Evolutionary conservation across 37 sponge, comb jelly and placozoan species (phyloP), one percentile per base, ranked within the genome.

Genomic region (Aplysina aerophoba): DNA sequence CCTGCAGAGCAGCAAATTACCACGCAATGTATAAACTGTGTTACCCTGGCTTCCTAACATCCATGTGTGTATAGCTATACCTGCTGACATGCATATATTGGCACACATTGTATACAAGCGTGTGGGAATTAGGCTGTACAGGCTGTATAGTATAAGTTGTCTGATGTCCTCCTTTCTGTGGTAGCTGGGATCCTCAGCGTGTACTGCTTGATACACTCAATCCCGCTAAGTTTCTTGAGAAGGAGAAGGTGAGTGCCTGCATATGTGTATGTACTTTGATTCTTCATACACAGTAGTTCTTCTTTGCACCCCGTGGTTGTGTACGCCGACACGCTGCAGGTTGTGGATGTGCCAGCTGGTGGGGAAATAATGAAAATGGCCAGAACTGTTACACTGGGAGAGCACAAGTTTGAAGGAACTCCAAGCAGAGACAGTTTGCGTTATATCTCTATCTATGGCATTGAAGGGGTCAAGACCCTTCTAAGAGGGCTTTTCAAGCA

Each of bases 121-220:
- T n/a, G n/a, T n/a, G n/a, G n/a, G n/a, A n/a, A n/a, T n/a, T n/a
- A n/a, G n/a, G n/a, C n/a, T n/a, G n/a, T n/a, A n/a, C n/a, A n/a
- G n/a, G n/a, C n/a, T 58, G 59, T 58, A 58, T 19, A 58, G 59
- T 15, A 19, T 44, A 8, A 3, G 8, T 44, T 8, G 15, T 58
- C 15, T 58, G 59, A 19, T 58, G 59, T 58, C 19, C 59, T n/a
- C 15, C 19, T 58, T 58, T 19, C 59, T 58, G 59, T 20, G 19
- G 15, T n/a, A 90, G 90, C 38, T 98, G 98, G 98, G 89, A 87
- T 85, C 98, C 98, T 4, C 73, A 61, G 27, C 64, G 88, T 67
- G 92, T 91, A 20, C 80, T 97, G 20, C 31, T 89, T 16, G 88
- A 87, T 16, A 41, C 88, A 0, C 79, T 82, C n/a, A 87, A 90